Evolutionary conservation across 1,140 invertebrate genomes (phyloP).

Genomic region (Cecropterus lyciades): DNA sequence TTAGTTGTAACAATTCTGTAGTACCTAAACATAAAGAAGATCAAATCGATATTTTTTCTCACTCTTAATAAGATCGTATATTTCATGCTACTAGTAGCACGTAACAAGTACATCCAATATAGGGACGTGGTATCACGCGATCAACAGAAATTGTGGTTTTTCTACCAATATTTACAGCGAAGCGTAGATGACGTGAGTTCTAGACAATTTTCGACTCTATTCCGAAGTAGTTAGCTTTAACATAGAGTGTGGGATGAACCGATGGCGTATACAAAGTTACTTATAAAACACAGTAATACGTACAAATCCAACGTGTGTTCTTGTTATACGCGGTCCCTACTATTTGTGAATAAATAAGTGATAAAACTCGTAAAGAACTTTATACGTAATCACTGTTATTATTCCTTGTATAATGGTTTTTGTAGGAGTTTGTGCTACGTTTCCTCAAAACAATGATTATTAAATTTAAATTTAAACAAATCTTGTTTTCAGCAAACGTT

Average conservation of each 20-base stretch:
- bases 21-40: no score
- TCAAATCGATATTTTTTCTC: not conserved
- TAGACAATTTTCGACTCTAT: slow-evolving; percentile 7
- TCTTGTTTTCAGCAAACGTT: no score
- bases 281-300: slow-evolving; percentile 16
- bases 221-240: not conserved
- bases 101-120: not conserved
- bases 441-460: no score
- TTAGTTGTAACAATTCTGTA: no score
- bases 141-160: slow-evolving; percentile 25
- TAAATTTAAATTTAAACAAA: no score
- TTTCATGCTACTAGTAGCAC: not conserved
- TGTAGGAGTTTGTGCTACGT: no score
- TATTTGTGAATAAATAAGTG: no score
- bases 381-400: no score
- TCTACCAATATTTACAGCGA: slow-evolving; percentile 21
- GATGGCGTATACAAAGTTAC: slow-evolving; percentile 14
- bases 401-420: no score
- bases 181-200: not conserved
- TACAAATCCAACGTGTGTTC: slow-evolving; percentile 19
- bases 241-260: not conserved
- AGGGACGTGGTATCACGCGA: not conserved
- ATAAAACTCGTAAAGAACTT: no score
- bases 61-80: not conserved
- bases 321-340: slow-evolving; percentile 1